Evolutionary conservation across 2,113 vertebrate genomes (phyloP), one percentile per base, ranked within the genome.

Genomic region (Corynorhinus townsendii): DNA sequence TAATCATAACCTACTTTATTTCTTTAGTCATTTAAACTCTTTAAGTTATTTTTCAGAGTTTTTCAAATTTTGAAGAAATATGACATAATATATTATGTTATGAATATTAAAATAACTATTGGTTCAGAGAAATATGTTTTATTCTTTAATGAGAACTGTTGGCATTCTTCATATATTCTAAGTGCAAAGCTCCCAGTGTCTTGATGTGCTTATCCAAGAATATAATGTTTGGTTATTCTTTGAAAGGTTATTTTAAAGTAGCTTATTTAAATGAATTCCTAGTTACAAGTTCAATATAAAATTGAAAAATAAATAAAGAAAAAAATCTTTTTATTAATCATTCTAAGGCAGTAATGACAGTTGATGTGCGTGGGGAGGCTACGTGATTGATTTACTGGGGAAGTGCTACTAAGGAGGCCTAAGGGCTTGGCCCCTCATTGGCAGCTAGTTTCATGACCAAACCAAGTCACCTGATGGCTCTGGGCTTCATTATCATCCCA

Each of bases 1-100:
- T 90, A 95, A 90, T 93, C 47, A 64, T 10, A 62, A 14, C 54
- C 33, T 22, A 0, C 93, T 95, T 94, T 96, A 89, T 38, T 90
- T 81, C 35, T 90, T 73, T 3, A 62, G 68, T 66, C 33, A 86
- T 64, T 47, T 62, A 75, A 95, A 75, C 28, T 14, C 1, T 47
- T 43, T 10, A 20, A 94, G 73, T 75, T 4, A 26, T 92, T 40
- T 49, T 94, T 93, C n/a, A 85, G 40, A 86, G n/a, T 72, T 49
- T 64, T 68, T 96, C 11, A 93, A 81, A 81, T 66, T 95, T 91
- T 73, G 45, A 83, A 64, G 45, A 76, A 76, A 75, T 93, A 22
- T 17, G 54, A 56, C 66, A 79, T 56, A 71, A 83, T 52, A 62
- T 4, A 66, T 86, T 95, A 35, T 64, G 47, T 80, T 75, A 33